phyloP scores from a whole-genome alignment of 1,140 invertebrate species.

The Solenopsis invicta region DNA sequence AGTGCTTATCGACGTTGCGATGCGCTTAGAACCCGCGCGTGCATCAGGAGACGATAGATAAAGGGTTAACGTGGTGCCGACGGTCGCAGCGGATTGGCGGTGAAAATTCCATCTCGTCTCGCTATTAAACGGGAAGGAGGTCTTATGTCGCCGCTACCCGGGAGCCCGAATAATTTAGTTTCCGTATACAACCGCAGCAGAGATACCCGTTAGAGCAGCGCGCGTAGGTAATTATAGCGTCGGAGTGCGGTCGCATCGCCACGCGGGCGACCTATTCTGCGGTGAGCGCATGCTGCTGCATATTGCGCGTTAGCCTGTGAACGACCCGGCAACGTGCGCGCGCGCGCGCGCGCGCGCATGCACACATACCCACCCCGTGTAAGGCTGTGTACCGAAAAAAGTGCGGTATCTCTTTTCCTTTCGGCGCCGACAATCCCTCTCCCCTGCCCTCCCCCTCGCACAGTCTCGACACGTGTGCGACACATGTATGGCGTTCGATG shows the following conservation, averaged over 20 bases:
- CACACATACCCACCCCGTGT: not conserved
- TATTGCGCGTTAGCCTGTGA: constrained; percentile 54
- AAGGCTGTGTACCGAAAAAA: constrained; percentile 15
- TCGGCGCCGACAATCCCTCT: not conserved
- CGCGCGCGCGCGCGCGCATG: not conserved
- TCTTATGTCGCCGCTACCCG: constrained; percentile 44
- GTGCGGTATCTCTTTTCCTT: constrained; percentile 14
- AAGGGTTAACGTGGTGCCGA: not conserved
- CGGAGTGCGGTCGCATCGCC: constrained; percentile 61
- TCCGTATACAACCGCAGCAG: constrained; percentile 60
- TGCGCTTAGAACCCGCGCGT: not conserved
- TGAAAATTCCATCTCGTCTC: constrained; percentile 37
- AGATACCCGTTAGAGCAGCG: constrained; percentile 56
- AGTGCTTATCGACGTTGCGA: not conserved
- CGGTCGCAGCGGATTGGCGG: constrained; percentile 13
- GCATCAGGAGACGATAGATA: not conserved
- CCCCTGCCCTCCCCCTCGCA: not conserved
- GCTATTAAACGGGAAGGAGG: constrained; percentile 30
- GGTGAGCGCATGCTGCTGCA: constrained; percentile 59
- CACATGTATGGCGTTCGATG: constrained; percentile 13
- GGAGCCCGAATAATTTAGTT: constrained; percentile 56
- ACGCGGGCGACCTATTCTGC: constrained; percentile 63
- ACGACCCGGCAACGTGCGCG: not conserved
- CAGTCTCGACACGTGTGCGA: constrained; percentile 30
- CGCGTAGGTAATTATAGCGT: constrained; percentile 61